Evolutionary conservation across 1,140 invertebrate species (phyloP), one percentile per base, ranked within the genome.

Genomic region (Protaetia brevitarsis): DNA sequence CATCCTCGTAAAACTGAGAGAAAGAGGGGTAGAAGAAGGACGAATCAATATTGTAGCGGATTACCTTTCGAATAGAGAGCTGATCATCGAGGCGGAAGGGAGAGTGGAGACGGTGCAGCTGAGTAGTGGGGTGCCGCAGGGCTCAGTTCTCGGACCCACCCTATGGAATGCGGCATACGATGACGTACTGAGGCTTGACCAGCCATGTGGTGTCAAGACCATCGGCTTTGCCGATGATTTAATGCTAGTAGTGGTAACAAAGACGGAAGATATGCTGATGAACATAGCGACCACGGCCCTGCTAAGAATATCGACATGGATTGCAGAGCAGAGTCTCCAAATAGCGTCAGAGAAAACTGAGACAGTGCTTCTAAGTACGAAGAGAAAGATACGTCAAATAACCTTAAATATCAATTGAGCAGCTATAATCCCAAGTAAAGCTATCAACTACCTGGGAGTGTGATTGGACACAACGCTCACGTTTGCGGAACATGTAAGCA

Each of bases 111-210:
- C n/a, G n/a, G 45, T n/a, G n/a, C n/a, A n/a, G n/a, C n/a, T 59
- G n/a, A 1, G n/a, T 63, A 70, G 71, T 3, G 58, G 63, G 13
- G 71, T 74, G 0, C 72, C 77, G 2, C 74, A 79, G 51, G 76
- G 75, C 0, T 74, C 71, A 3, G 67, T 76, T 1, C 64, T 76
- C 0, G 74, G 77, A 0, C 76, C 76, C 0, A 70, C 71, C 11
- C 63, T 78, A 0, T 77, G 76, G 75, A 77, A 77, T 36, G 45
- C 69, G 2, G 19, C 67, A 0, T 78, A 77, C 29, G 74, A 79
- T 36, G 66, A 37, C 2, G 16, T 77, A 0, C 64, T 79, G 7
- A 27, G 66, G 1, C 7, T 74, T 16, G 58, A 73, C 0, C 64
- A 74, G 30, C 70, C 70, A 6, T 58, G 67, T 0, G 61, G 65